phyloP scores from a whole-genome alignment of 2,888 invertebrate genomes.

The Cantharis nigra region DNA sequence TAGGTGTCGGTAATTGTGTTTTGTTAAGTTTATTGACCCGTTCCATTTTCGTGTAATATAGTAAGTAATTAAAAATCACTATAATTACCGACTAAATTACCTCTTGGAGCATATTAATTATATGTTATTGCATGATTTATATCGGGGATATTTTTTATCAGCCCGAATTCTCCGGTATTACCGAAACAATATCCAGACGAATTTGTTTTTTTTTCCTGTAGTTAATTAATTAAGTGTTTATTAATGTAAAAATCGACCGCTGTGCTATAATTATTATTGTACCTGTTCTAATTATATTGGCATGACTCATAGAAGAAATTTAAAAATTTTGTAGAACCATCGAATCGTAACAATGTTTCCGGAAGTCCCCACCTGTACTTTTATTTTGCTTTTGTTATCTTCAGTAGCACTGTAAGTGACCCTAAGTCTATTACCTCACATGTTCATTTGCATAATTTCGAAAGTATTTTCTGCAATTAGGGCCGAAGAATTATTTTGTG shows the following conservation, averaged over 20 bases:
- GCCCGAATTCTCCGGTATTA: background rate
- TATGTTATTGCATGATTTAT: background rate
- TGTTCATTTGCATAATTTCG: conserved; percentile 1
- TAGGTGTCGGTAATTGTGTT: background rate
- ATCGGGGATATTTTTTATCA: background rate
- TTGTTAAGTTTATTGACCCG: background rate
- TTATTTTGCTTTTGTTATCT: conserved; percentile 6
- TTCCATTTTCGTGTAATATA: background rate
- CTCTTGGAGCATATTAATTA: background rate
- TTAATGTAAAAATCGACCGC: background rate
- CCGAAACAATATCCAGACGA: background rate
- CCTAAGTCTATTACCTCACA: conserved; percentile 1
- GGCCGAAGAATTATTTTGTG: background rate
- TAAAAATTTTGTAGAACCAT: conserved; percentile 15
- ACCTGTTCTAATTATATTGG: background rate
- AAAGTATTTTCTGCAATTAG: background rate
- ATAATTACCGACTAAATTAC: background rate
- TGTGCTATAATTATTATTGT: background rate
- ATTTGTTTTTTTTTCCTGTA: background rate
- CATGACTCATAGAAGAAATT: conserved; percentile 2
- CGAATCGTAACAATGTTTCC: conserved; percentile 23
- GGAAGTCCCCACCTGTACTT: conserved; percentile 22
- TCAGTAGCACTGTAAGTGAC: conserved; percentile 21
- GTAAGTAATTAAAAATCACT: background rate
- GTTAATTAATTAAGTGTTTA: background rate